Percentiles rank a stretch among this genome's conserved stretches.
These are phyloP conservation scores for Geophilus truncorum DNA, from an alignment of 2,888 invertebrate species.

Conservation along the genomic window DNA sequence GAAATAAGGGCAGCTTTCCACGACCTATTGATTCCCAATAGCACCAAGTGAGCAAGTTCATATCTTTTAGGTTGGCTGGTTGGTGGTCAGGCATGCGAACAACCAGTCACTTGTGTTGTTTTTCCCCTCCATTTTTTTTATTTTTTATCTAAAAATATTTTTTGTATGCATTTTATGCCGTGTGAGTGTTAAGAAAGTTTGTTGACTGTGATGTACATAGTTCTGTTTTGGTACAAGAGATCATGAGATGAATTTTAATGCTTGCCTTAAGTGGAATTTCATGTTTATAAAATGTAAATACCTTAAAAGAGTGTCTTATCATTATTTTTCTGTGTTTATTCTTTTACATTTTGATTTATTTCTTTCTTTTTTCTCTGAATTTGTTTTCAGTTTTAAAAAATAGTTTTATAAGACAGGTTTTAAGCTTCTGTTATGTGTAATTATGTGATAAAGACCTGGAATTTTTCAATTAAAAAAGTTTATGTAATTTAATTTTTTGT, in stretches of 20 bases:
- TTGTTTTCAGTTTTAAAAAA: no score
- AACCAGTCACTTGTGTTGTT: background rate
- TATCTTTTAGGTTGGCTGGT: slow-evolving; percentile 15
- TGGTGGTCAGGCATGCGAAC: slow-evolving; percentile 24
- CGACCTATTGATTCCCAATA: slow-evolving; percentile 21
- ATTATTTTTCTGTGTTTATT: background rate
- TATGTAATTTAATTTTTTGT: background rate
- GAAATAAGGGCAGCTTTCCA: slow-evolving; percentile 14
- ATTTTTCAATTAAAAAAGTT: background rate
- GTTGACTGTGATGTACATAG: background rate
- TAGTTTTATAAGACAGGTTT: background rate
- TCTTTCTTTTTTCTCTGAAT: no score
- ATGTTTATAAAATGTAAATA: slow-evolving; percentile 1
- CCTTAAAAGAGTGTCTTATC: background rate
- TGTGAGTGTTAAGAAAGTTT: background rate
- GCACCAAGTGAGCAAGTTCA: slow-evolving; percentile 6
- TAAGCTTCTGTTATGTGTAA: background rate
- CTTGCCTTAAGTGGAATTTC: background rate
- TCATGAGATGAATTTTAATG: background rate
- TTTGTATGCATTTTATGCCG: background rate
- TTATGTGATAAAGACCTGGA: no score
- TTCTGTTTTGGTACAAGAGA: background rate
- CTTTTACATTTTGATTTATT: background rate
- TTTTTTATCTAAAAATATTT: background rate
- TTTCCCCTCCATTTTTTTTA: background rate